Evolutionary conservation across 2,888 invertebrate species (phyloP).

Genomic region (Protophormia terraenovae): DNA sequence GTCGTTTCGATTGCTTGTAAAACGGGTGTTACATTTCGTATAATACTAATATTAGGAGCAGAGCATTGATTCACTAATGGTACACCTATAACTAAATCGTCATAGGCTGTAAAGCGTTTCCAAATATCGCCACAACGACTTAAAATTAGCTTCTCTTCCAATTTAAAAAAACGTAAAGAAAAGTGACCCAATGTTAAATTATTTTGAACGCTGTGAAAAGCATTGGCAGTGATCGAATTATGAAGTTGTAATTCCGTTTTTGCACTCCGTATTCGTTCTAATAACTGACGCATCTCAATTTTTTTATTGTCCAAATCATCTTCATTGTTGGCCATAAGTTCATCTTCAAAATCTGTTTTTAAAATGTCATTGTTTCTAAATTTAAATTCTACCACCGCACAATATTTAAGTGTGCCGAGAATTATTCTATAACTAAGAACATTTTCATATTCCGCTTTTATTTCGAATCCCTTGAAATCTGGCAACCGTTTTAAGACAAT

Average conservation of each 20-base stretch:
- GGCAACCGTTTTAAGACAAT: slow-evolving; percentile 71
- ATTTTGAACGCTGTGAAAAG: slow-evolving; percentile 71
- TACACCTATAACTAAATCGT: slow-evolving; percentile 74
- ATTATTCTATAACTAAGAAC: slow-evolving; percentile 71
- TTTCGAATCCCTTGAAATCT: slow-evolving; percentile 54
- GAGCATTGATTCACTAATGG: slow-evolving; percentile 74
- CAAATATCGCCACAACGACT: slow-evolving; percentile 77
- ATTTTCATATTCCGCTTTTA: slow-evolving; percentile 72
- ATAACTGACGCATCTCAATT: slow-evolving; percentile 69
- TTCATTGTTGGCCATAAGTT: neutral
- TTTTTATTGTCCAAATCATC: slow-evolving; percentile 10
- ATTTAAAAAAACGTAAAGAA: slow-evolving; percentile 71
- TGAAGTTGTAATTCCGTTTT: slow-evolving; percentile 75
- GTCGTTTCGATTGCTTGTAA: slow-evolving; percentile 38
- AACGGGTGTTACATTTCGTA: slow-evolving; percentile 69
- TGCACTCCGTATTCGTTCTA: slow-evolving; percentile 72
- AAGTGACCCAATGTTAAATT: slow-evolving; percentile 73
- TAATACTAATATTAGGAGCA: slow-evolving; percentile 62
- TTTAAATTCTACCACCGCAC: slow-evolving; percentile 72
- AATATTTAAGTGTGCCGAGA: slow-evolving; percentile 70
- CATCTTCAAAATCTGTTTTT: slow-evolving; percentile 74
- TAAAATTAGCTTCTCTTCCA: slow-evolving; percentile 78
- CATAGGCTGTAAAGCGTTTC: slow-evolving; percentile 71
- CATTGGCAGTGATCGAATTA: slow-evolving; percentile 73
- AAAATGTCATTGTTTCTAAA: slow-evolving; percentile 67